Evolutionary conservation across 2,888 invertebrate genomes (phyloP).

Genomic region (Lydus trimaculatus): DNA sequence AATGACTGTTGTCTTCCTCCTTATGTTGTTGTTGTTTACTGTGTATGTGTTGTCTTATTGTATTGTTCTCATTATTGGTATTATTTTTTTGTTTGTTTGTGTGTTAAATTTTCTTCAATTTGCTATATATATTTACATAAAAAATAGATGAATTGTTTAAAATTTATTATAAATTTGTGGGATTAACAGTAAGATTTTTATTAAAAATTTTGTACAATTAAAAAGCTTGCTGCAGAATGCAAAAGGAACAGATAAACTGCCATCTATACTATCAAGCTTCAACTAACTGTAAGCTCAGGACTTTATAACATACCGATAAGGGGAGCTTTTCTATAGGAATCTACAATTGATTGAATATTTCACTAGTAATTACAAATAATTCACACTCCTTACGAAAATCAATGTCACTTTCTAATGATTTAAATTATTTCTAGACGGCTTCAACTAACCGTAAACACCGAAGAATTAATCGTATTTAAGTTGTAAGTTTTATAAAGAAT

Average conservation of each 20-base stretch:
- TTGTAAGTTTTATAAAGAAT: too few relatives aligned
- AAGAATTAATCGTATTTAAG: neutral
- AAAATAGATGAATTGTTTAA: neutral
- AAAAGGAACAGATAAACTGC: neutral
- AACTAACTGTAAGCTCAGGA: neutral
- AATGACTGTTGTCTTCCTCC: constrained; percentile 21
- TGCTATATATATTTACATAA: neutral
- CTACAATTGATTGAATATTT: neutral
- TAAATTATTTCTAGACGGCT: neutral
- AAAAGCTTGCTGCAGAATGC: neutral
- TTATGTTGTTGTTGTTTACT: constrained; percentile 1
- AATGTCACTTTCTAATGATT: neutral
- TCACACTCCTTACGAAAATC: neutral
- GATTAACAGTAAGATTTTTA: neutral
- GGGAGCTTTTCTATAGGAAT: constrained; percentile 1
- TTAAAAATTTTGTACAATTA: neutral
- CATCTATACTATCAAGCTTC: neutral
- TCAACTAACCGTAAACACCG: neutral
- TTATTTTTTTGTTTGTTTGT: neutral
- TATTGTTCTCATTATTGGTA: constrained; percentile 24
- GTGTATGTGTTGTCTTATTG: constrained; percentile 11
- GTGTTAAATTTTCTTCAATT: neutral
- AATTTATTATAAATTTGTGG: neutral
- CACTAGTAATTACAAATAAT: neutral
- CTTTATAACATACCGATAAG: neutral